Percentiles rank a stretch among this genome's conserved stretches.
Conservation (phyloP, 2,888 invertebrate species). For the Watsonalla cultraria region DNA sequence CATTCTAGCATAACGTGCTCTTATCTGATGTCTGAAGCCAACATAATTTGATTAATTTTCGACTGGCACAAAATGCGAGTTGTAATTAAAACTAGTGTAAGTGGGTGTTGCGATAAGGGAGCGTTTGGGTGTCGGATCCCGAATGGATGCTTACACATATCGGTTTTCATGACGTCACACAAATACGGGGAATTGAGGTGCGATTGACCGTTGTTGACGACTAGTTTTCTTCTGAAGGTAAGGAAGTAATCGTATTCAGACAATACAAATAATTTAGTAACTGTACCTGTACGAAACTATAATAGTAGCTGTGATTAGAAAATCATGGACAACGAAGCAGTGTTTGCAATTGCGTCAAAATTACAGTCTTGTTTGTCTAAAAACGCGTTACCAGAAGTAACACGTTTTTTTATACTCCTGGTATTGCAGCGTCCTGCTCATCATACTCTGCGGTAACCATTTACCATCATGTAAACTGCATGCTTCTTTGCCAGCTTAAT, state of each 20-base stretch:
- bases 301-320: too few relatives aligned
- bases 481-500: not conserved
- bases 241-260: too few relatives aligned
- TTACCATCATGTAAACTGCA: not conserved
- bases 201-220: not conserved
- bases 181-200: slow-evolving; percentile 19
- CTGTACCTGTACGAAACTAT: too few relatives aligned
- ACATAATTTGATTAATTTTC: slow-evolving; percentile 76
- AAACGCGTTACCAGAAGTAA: too few relatives aligned
- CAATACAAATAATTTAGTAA: too few relatives aligned
- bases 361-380: too few relatives aligned
- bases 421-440: not conserved
- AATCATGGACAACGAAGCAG: too few relatives aligned
- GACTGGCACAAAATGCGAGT: slow-evolving; percentile 68
- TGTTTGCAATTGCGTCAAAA: too few relatives aligned
- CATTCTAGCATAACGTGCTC: slow-evolving; percentile 26
- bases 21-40: slow-evolving; percentile 41
- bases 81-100: slow-evolving; percentile 77
- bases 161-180: slow-evolving; percentile 26
- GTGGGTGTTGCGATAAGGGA: slow-evolving; percentile 72
- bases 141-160: slow-evolving; percentile 34
- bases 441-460: not conserved
- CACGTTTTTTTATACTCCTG: not conserved
- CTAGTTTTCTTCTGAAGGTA: too few relatives aligned
- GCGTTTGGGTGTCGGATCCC: slow-evolving; percentile 36